phyloP scores from a whole-genome alignment of 2,113 vertebrate genomes.

The Cephalopholis sonnerati region DNA sequence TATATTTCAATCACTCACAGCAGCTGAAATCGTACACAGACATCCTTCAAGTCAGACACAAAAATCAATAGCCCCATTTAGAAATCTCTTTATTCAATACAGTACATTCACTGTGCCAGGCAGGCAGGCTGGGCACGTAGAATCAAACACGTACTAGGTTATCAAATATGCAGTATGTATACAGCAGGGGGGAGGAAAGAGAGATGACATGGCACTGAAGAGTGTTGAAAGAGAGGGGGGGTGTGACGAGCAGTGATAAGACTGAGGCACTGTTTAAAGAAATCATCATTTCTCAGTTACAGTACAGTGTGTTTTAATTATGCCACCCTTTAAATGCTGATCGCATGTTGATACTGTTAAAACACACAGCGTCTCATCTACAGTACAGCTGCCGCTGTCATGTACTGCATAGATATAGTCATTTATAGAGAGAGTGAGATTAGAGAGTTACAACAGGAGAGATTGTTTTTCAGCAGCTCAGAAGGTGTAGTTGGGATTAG shows the following conservation, averaged over 20 bases:
- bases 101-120: slow-evolving; percentile 26
- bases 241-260: neutral
- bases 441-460: neutral
- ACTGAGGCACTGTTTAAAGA: slow-evolving; percentile 2
- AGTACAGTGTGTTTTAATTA: neutral
- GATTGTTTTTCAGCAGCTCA: neutral
- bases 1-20: neutral
- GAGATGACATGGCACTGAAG: slow-evolving; percentile 12
- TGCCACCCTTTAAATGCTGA: slow-evolving; percentile 1
- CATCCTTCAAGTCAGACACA: slow-evolving; percentile 17
- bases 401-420: neutral
- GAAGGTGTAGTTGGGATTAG: neutral
- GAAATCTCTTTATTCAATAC: slow-evolving; percentile 56
- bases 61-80: slow-evolving; percentile 55
- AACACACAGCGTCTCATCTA: neutral
- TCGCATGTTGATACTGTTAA: neutral
- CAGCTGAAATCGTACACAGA: slow-evolving; percentile 3
- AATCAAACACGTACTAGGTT: slow-evolving; percentile 48
- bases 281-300: neutral
- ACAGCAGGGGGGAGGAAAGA: slow-evolving; percentile 23
- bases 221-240: neutral
- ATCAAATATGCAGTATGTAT: slow-evolving; percentile 67
- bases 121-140: slow-evolving; percentile 30
- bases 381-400: neutral
- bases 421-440: neutral